Base-by-base conservation (phyloP, 2,888 invertebrate genomes). In the Megalurothrips usitatus region DNA sequence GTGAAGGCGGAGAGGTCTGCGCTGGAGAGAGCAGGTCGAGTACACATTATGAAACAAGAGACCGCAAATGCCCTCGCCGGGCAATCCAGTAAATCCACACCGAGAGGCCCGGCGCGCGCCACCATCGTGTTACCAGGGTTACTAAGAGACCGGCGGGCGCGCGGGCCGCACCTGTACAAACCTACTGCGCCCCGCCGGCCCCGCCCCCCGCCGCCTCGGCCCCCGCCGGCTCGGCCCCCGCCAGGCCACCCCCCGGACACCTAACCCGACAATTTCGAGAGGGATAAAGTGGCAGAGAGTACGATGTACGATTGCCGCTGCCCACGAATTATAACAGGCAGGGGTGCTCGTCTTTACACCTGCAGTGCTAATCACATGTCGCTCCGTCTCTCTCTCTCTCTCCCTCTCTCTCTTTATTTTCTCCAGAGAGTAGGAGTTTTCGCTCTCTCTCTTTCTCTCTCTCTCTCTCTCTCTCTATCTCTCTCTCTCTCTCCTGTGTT, bases 251-350 rank as follows among this genome's bases (percentile, higher is more conserved):
- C 23, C 2, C 68, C 23, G 68, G 68, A 26, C 68, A 26, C 68
- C 68, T 26, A 23, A 75, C 68, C 68, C 68, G 6, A 26, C 68
- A 75, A 75, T 75, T 75, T 75, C 8, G 68, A 12, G 68, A 12
- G 26, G 68, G 26, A 75, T 75, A 75, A 75, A 75, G 68, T 75
- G 68, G 68, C 68, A 75, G 26, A 23, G 68, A 75, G 58, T 17
- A 58, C 58, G 19, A 58, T n/a, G 58, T 58, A 58, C 58, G 58
- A 58, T 58, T 58, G 58, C 58, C n/a, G n/a, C n/a, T 58, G 58
- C 58, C 17, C 17, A 58, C 58, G 58, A 43, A 43, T 43, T 58
- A 58, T 58, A 58, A 58, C 58, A 14, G 68, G 68, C 68, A 75
- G 34, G 34, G 34, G 34, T 43, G 34, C 34, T 23, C 23, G 11